Evolutionary conservation across 2,888 invertebrate species (phyloP).

Genomic region (Eupithecia centaureata): DNA sequence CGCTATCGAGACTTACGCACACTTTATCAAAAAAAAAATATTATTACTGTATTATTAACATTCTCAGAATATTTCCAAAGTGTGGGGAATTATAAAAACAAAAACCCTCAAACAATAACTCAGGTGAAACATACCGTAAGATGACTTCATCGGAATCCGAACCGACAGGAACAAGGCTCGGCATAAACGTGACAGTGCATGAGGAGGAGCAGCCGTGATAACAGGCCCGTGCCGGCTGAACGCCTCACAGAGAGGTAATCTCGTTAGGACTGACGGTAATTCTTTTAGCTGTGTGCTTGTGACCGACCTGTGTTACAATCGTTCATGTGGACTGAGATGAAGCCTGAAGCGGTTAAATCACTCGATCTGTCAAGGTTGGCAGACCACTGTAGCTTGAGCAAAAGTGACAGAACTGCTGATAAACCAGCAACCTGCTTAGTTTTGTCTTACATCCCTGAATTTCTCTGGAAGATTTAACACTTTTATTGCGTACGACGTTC

Average conservation of each 20-base stretch:
- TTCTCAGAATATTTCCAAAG: no score
- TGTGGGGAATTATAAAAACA: no score
- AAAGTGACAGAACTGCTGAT: no score
- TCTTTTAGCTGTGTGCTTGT: slow-evolving; percentile 56
- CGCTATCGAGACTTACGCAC: no score
- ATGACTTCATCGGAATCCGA: slow-evolving; percentile 3
- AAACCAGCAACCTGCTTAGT: no score
- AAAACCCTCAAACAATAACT: no score
- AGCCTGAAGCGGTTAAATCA: slow-evolving; percentile 17
- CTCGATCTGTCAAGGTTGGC: not conserved
- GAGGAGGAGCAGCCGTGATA: slow-evolving; percentile 31
- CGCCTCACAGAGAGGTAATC: slow-evolving; percentile 57
- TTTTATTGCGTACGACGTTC: no score
- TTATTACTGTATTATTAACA: not conserved
- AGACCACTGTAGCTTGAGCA: no score
- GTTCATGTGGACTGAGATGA: slow-evolving; percentile 14
- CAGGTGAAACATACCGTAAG: not conserved
- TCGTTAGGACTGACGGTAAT: slow-evolving; percentile 61
- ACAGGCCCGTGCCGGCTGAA: slow-evolving; percentile 41
- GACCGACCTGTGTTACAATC: slow-evolving; percentile 40
- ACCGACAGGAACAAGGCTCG: slow-evolving; percentile 7
- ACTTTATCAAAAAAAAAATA: not conserved
- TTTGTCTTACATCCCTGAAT: not conserved
- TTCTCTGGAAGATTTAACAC: no score
- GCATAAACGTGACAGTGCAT: slow-evolving; percentile 14